phyloP scores from a whole-genome alignment of 2,797 vertebrate species.

The Gymnodraco acuticeps region DNA sequence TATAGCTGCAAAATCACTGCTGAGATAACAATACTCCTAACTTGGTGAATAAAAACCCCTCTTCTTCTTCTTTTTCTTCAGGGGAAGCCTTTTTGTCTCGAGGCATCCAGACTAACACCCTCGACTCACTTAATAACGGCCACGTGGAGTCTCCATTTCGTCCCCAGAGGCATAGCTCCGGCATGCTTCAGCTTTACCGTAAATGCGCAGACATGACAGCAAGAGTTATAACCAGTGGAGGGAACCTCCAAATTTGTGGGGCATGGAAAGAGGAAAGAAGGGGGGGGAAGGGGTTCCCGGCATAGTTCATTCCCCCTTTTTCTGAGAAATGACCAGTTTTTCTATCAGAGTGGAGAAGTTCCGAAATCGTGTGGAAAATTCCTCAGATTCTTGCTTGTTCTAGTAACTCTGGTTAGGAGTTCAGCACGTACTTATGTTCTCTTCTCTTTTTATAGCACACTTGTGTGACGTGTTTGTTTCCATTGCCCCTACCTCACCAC shows the following conservation, averaged over 20 bases:
- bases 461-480: conserved; percentile 29
- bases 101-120: conserved; percentile 21
- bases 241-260: conserved; percentile 56
- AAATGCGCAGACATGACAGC: conserved; percentile 69
- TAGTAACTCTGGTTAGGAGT: conserved; percentile 53
- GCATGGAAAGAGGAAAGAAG: conserved; percentile 53
- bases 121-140: conserved; percentile 30
- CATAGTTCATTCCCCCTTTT: conserved; percentile 53
- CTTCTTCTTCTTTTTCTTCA: not conserved
- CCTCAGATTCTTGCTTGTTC: conserved; percentile 63
- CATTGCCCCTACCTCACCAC: not conserved
- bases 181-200: conserved; percentile 71
- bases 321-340: conserved; percentile 55
- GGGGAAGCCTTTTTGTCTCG: conserved; percentile 34
- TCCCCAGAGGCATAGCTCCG: conserved; percentile 45
- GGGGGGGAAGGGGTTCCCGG: conserved; percentile 69
- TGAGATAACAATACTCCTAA: not conserved
- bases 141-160: conserved; percentile 36
- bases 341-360: conserved; percentile 24
- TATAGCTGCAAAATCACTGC: not conserved
- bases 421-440: conserved; percentile 32
- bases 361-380: conserved; percentile 57
- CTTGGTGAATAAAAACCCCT: not conserved
- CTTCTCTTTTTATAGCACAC: conserved; percentile 54
- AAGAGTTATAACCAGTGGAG: conserved; percentile 67